A percentile compares a stretch with the other conserved stretches of the same genome.
Evolutionary conservation across 2,888 invertebrate species (phyloP).

Genomic region (Meteorus colon): DNA sequence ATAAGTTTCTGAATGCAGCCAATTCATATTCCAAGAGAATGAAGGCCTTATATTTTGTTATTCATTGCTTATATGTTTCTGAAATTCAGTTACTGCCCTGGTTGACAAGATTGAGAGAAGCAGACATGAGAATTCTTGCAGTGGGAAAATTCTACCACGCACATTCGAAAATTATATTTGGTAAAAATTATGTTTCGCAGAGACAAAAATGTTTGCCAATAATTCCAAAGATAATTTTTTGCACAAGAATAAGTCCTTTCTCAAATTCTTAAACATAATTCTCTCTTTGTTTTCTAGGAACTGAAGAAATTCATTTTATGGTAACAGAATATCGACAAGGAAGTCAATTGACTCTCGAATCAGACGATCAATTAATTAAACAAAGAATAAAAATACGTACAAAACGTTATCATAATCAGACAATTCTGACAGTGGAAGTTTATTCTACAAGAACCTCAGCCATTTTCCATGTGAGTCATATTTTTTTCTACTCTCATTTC

Average conservation of each 20-base stretch:
- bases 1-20: too few species aligned
- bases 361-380: slow-evolving; percentile 54
- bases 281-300: slow-evolving; percentile 46
- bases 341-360: slow-evolving; percentile 56
- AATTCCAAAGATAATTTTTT: too few species aligned
- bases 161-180: slow-evolving; percentile 53
- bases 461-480: slow-evolving; percentile 59
- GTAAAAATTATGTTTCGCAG: slow-evolving; percentile 45
- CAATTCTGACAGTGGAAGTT: slow-evolving; percentile 55
- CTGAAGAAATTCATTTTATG: slow-evolving; percentile 51
- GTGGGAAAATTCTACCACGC: slow-evolving; percentile 59
- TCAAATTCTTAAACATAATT: not conserved
- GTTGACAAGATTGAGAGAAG: slow-evolving; percentile 59
- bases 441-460: slow-evolving; percentile 56
- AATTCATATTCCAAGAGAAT: not conserved
- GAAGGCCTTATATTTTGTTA: not conserved
- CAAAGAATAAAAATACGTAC: slow-evolving; percentile 58
- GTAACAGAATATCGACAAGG: slow-evolving; percentile 57
- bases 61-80: not conserved
- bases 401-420: slow-evolving; percentile 54
- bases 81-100: slow-evolving; percentile 57
- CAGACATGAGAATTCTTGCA: slow-evolving; percentile 54
- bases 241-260: not conserved
- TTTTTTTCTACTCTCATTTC: slow-evolving; percentile 24
- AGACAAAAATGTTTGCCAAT: too few species aligned